phyloP scores from a whole-genome alignment of 2,797 vertebrate species.

The Potorous gilbertii region DNA sequence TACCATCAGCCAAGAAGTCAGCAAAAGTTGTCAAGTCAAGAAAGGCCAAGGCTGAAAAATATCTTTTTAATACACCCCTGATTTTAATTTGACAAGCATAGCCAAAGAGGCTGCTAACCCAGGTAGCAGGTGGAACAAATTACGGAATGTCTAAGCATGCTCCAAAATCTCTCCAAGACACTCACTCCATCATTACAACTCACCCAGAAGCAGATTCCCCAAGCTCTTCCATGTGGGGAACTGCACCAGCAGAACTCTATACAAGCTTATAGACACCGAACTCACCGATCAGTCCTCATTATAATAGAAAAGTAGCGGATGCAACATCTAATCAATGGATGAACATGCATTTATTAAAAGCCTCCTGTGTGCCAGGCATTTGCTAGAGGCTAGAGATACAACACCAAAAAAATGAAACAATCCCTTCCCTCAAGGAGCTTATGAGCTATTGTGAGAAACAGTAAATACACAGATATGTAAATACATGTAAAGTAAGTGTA shows the following conservation, averaged over 20 bases:
- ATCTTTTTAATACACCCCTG: background rate
- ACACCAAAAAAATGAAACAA: background rate
- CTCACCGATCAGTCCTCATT: background rate
- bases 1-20: background rate
- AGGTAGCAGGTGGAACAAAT: background rate
- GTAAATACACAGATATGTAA: background rate
- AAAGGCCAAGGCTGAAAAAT: background rate
- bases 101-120: background rate
- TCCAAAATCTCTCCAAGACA: background rate
- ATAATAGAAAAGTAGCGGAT: background rate
- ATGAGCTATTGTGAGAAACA: background rate
- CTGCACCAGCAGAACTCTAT: background rate
- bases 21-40: background rate
- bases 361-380: background rate
- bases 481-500: background rate
- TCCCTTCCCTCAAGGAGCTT: background rate
- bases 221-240: background rate
- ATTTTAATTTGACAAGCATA: background rate
- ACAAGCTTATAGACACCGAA: background rate
- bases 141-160: background rate
- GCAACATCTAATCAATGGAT: background rate
- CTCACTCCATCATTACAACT: background rate
- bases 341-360: background rate
- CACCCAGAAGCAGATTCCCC: background rate
- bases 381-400: background rate